Percentiles rank a stretch among this genome's conserved stretches.
These are phyloP conservation scores for Dinomys branickii DNA, from an alignment of 2,113 vertebrate species.

Conservation along the genomic window DNA sequence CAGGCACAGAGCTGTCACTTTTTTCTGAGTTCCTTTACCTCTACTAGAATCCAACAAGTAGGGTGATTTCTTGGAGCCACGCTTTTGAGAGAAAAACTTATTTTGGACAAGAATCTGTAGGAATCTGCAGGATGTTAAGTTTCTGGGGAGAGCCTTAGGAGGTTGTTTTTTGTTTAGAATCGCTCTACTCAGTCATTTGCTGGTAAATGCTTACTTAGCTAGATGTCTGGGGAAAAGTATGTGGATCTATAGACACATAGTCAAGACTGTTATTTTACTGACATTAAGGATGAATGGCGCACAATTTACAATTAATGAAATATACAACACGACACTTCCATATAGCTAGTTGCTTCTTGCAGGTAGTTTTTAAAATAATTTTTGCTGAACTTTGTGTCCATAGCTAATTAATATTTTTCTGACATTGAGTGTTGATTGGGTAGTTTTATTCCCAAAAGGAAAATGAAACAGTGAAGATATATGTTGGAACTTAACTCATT, in stretches of 20 bases:
- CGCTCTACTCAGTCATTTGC: not conserved
- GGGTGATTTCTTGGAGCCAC: conserved; percentile 36
- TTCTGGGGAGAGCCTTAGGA: not conserved
- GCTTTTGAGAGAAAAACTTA: conserved; percentile 52
- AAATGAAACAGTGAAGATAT: conserved; percentile 23
- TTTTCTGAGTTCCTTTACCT: conserved; percentile 38
- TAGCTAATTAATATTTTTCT: not conserved
- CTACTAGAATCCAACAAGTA: not conserved
- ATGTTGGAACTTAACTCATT: not conserved
- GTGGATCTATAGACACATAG: too few species aligned
- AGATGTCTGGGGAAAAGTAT: not conserved
- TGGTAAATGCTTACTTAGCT: not conserved
- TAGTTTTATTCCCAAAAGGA: conserved; percentile 29
- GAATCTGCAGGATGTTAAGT: not conserved
- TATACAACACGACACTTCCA: not conserved
- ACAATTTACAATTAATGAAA: conserved; percentile 28
- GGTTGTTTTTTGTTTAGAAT: conserved; percentile 9
- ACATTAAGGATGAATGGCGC: not conserved
- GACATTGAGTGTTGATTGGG: not conserved
- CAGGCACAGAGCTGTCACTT: not conserved
- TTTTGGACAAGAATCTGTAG: conserved; percentile 21
- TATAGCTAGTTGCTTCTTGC: not conserved
- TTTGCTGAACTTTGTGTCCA: not conserved
- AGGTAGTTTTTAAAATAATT: not conserved
- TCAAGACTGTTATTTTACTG: not conserved